Percentiles rank a stretch among this genome's conserved stretches.
Conservation (phyloP, 2,113 vertebrate genomes). For the Semicossyphus pulcher region DNA sequence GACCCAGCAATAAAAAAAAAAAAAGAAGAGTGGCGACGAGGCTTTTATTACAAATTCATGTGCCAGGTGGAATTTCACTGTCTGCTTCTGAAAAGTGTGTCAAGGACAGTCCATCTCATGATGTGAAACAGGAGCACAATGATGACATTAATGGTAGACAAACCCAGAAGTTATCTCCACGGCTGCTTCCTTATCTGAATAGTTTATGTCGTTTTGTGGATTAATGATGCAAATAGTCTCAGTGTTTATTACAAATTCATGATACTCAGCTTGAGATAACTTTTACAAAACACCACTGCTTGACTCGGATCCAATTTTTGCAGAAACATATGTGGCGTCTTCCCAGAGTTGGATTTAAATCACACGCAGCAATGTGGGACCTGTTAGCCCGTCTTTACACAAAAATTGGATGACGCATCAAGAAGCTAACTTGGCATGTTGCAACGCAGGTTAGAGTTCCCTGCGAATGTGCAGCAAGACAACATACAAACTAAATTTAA, state of each 20-base stretch:
- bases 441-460: too few species aligned
- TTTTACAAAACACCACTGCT: constrained; percentile 6
- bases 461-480: too few species aligned
- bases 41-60: constrained; percentile 5
- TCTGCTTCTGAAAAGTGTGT: not conserved
- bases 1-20: not conserved
- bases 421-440: not conserved
- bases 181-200: constrained; percentile 16
- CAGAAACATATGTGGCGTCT: too few species aligned
- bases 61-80: constrained; percentile 10
- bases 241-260: constrained; percentile 1
- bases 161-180: constrained; percentile 7
- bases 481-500: too few species aligned
- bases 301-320: not conserved
- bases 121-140: not conserved
- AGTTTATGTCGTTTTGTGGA: constrained; percentile 1
- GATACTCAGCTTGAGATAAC: not conserved
- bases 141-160: not conserved
- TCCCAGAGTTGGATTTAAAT: not conserved
- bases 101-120: not conserved
- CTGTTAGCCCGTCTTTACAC: not conserved
- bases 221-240: not conserved
- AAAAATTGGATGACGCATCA: not conserved
- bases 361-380: not conserved
- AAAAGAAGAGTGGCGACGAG: not conserved